These are phyloP conservation scores for Rhabdophis nuchalis DNA, from an alignment of 2,797 vertebrate species.

Conservation along the genomic window DNA sequence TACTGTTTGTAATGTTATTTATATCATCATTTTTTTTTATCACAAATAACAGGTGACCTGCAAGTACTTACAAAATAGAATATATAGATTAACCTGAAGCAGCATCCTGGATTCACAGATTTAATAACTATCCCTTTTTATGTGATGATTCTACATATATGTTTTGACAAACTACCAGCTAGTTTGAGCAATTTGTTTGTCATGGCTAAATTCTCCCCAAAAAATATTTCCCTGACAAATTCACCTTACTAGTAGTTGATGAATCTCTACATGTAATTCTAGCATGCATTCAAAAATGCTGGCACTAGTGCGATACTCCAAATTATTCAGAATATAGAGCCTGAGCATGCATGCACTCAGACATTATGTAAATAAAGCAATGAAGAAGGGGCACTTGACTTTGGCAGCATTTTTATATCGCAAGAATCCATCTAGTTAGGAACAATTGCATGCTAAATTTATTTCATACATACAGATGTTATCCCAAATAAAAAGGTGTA, in stretches of 20 bases:
- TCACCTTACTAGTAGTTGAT: neutral
- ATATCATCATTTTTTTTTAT: neutral
- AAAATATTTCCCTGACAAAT: slow-evolving; percentile 30
- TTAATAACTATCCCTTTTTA: slow-evolving; percentile 58
- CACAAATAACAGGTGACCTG: neutral
- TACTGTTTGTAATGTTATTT: neutral
- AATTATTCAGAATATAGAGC: slow-evolving; percentile 50
- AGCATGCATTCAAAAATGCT: slow-evolving; percentile 32
- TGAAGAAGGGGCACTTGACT: slow-evolving; percentile 49
- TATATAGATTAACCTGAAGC: neutral
- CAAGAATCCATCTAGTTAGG: slow-evolving; percentile 49
- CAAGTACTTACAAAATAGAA: neutral
- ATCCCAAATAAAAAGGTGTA: slow-evolving; percentile 51
- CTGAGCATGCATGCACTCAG: slow-evolving; percentile 40
- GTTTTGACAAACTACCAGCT: slow-evolving; percentile 51
- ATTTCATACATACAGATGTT: slow-evolving; percentile 55
- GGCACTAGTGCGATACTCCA: slow-evolving; percentile 40
- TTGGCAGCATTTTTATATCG: slow-evolving; percentile 49
- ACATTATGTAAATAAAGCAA: slow-evolving; percentile 42
- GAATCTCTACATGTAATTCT: neutral
- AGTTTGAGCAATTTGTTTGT: slow-evolving; percentile 52
- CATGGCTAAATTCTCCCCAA: slow-evolving; percentile 42
- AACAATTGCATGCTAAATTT: slow-evolving; percentile 54
- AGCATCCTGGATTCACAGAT: slow-evolving; percentile 34
- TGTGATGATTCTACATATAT: slow-evolving; percentile 53